Percentiles rank a stretch among this genome's conserved stretches.
Conservation (phyloP, 2,888 invertebrate genomes). For the Drosophila pullipes region DNA sequence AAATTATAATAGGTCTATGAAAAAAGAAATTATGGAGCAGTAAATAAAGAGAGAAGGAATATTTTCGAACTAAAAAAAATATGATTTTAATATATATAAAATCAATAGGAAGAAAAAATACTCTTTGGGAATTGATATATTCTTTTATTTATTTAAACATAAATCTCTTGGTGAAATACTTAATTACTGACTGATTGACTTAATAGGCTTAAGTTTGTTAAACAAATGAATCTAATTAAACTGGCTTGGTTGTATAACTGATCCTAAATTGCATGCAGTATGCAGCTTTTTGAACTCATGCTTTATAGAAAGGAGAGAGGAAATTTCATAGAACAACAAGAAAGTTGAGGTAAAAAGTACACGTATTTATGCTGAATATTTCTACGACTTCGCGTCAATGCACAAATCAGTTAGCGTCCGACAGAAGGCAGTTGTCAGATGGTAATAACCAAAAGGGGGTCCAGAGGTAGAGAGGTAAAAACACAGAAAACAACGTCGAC, state of each 20-base stretch:
- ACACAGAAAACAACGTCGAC: conserved; percentile 66
- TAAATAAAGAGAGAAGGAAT: neutral
- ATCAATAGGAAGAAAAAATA: neutral
- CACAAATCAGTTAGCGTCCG: conserved; percentile 80
- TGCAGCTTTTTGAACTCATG: neutral
- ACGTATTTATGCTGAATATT: conserved; percentile 77
- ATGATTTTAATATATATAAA: neutral
- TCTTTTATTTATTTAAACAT: neutral
- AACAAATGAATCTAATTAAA: neutral
- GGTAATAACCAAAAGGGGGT: conserved; percentile 44
- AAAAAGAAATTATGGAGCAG: neutral
- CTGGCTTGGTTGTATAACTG: neutral
- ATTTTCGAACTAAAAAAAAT: neutral
- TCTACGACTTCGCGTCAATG: conserved; percentile 79
- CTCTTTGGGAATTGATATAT: neutral
- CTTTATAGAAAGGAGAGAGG: neutral
- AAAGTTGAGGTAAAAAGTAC: conserved; percentile 20
- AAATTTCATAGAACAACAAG: conserved; percentile 21
- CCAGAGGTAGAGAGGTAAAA: conserved; percentile 4
- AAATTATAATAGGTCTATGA: neutral
- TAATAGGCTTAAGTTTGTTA: neutral
- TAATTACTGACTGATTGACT: neutral
- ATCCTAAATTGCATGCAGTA: neutral
- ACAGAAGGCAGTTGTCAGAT: conserved; percentile 47
- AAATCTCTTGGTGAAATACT: neutral